Base-by-base conservation (phyloP, 2,113 vertebrate species). In the Dicerorhinus sumatrensis region DNA sequence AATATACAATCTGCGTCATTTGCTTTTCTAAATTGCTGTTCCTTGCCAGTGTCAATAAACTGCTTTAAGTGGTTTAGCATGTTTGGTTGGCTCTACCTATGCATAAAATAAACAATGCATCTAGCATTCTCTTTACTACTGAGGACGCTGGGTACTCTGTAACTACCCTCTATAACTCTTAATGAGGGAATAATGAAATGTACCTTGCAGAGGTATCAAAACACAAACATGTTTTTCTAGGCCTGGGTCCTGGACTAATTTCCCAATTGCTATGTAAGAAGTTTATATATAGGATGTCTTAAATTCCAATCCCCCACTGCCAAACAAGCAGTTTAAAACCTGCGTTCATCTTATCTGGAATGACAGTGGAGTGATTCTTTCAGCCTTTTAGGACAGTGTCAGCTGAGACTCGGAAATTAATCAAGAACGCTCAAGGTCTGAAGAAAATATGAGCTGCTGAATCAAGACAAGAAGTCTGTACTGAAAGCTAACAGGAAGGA, bases 41-140 rank as follows among this genome's bases (percentile, higher is more conserved):
- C 86, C 95, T 76, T 0, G 89, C 98, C 98, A 98, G 96, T 86
- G 89, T 98, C 97, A 98, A 98, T 98, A 98, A 98, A 98, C 92
- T 70, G 39, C 87, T 73, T 16, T 86, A 97, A 98, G 96, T 97
- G 97, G 94, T 97, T 97, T 27, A 92, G 96, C 94, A 95, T 98
- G 98, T 89, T 97, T 84, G 96, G 86, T 97, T 98, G 97, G 98
- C 98, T 97, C 92, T 89, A 86, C 4, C 31, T 81, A 73, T n/a
- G 72, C 88, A 95, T 95, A 96, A 98, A 98, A 97, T 75, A 96
- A 98, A 98, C 90, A 95, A 86, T 23, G 16, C 67, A 51, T 87
- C 92, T 90, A 86, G 60, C 62, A 90, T 96, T 97, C 93, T 39
- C 65, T 96, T 97, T 90, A 94, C 63, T 93, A 21, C n/a, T 58